Percentiles rank a stretch among this genome's conserved stretches.
These are phyloP conservation scores for Notodonta ziczac DNA, from an alignment of 2,888 invertebrate species.

Conservation along the genomic window DNA sequence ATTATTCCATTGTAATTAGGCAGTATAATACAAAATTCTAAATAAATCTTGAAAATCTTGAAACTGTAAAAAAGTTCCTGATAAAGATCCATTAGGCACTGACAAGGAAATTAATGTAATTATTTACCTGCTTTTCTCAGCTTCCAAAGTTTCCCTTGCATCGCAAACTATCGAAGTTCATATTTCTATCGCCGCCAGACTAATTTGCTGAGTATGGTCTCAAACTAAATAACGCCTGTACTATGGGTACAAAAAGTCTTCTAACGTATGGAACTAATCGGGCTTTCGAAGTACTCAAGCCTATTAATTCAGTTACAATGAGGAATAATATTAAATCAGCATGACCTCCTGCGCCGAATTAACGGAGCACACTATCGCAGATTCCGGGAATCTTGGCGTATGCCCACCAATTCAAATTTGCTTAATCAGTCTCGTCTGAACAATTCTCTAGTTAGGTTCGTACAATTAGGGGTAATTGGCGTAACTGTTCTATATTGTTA, in stretches of 20 bases:
- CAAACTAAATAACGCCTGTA: too few relatives aligned
- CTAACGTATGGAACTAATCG: too few relatives aligned
- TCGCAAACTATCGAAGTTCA: too few relatives aligned
- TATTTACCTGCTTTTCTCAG: not conserved
- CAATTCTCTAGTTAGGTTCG: conserved; percentile 3
- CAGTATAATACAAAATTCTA: too few relatives aligned
- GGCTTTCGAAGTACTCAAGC: too few relatives aligned
- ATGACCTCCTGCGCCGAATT: not conserved
- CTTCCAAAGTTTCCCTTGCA: too few relatives aligned
- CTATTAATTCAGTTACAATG: not conserved
- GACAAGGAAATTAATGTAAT: not conserved
- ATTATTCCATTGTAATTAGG: too few relatives aligned
- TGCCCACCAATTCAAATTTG: not conserved
- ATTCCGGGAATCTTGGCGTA: not conserved
- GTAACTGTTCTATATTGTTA: conserved; percentile 16
- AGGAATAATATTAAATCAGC: not conserved
- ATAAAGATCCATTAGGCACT: not conserved
- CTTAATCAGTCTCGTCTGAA: conserved; percentile 1
- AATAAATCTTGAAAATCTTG: not conserved
- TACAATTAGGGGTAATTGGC: conserved; percentile 24
- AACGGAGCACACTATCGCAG: not conserved
- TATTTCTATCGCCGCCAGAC: too few relatives aligned
- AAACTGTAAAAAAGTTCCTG: not conserved
- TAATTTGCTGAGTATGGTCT: too few relatives aligned
- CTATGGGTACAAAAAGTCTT: too few relatives aligned